phyloP scores from a whole-genome alignment of 2,113 vertebrate species.

The Lasiurus borealis region DNA sequence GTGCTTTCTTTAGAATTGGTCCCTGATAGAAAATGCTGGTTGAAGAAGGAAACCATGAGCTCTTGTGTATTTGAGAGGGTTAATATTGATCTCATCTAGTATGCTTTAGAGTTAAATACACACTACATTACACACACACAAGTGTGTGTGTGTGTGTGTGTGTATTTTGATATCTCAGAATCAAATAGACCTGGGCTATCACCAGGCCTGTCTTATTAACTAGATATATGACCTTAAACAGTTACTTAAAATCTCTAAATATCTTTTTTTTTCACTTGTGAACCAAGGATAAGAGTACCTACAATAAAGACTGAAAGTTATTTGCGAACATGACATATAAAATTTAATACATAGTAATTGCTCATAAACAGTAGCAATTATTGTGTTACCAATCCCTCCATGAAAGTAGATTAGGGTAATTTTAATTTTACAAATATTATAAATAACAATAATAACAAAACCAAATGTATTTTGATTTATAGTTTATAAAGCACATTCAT shows the following conservation, averaged over 20 bases:
- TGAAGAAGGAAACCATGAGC: not conserved
- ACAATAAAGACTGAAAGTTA: not conserved
- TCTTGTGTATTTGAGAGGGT: not conserved
- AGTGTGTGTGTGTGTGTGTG: too few relatives aligned
- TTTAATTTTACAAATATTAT: not conserved
- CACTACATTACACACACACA: too few relatives aligned
- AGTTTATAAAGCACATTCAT: not conserved
- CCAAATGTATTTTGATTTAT: not conserved
- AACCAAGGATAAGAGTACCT: not conserved
- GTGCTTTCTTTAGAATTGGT: not conserved
- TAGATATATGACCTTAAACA: not conserved
- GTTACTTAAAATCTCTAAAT: not conserved
- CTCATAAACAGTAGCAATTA: not conserved
- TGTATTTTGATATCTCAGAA: not conserved
- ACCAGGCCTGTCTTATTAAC: not conserved
- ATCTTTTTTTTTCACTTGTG: conserved; percentile 3
- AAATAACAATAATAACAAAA: not conserved
- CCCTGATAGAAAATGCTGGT: not conserved
- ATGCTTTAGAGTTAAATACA: not conserved
- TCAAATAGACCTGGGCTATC: not conserved
- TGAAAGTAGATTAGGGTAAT: not conserved
- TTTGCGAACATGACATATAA: not conserved
- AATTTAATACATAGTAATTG: not conserved
- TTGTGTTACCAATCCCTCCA: not conserved
- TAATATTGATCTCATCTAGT: not conserved